phyloP scores from a whole-genome alignment of 1,140 invertebrate species.

The Notospermus geniculatus region DNA sequence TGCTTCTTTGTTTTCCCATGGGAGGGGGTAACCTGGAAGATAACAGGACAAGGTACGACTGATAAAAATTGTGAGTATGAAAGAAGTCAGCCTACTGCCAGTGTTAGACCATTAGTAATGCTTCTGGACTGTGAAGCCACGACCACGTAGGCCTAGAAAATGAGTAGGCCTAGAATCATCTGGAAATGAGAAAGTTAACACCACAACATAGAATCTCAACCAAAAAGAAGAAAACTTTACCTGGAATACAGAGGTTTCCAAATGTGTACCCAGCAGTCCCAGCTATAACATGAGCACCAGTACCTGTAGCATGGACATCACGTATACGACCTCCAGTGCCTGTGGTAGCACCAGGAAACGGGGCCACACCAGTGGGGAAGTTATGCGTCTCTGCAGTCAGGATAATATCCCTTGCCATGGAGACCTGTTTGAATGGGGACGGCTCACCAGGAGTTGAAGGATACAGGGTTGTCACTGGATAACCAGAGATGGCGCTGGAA shows the following conservation, averaged over 20 bases:
- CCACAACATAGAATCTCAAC: too few relatives aligned
- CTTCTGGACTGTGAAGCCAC: too few relatives aligned
- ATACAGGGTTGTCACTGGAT: constrained; percentile 65
- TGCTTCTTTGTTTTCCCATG: constrained; percentile 79
- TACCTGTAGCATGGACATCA: constrained; percentile 90
- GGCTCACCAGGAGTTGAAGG: constrained; percentile 64
- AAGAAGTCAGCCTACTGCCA: too few relatives aligned
- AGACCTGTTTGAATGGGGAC: constrained; percentile 63
- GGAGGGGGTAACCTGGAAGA: constrained; percentile 70
- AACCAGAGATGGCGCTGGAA: constrained; percentile 86
- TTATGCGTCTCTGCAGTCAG: constrained; percentile 99
- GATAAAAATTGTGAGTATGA: too few relatives aligned
- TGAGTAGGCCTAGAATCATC: too few relatives aligned
- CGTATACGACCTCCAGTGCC: constrained; percentile 92
- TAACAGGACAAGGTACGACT: too few relatives aligned
- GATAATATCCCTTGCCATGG: constrained; percentile 81
- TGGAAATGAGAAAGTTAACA: too few relatives aligned
- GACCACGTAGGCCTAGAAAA: too few relatives aligned
- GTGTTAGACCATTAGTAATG: too few relatives aligned
- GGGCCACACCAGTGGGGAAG: constrained; percentile 80
- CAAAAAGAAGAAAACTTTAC: too few relatives aligned
- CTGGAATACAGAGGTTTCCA: constrained; percentile 86
- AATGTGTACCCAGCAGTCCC: constrained; percentile 95
- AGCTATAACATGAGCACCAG: constrained; percentile 70
- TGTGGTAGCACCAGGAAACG: constrained; percentile 88